Base-by-base conservation (phyloP, 2,888 invertebrate genomes). In the Papilio demoleus region DNA sequence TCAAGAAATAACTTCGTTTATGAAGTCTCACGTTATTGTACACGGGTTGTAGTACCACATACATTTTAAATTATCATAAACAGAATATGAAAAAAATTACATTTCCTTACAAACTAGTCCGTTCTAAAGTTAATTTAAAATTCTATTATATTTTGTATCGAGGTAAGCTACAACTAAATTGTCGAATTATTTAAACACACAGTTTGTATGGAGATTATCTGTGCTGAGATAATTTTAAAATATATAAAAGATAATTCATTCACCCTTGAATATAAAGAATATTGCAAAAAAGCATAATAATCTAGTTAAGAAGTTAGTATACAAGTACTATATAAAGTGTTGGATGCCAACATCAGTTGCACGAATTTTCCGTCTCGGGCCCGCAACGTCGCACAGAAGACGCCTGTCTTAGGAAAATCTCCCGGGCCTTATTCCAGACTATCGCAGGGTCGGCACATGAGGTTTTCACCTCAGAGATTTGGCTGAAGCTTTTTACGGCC, bases 51-150 rank as follows among this genome's bases (percentile, higher is more conserved):
- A 50, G 27, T 31, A 53, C n/a, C n/a, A 1, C 27, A 27, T 14
- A 6, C 31, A 31, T n/a, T 22, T n/a, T 27, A 5, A 14, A 27
- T 50, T n/a, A 31, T 27, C 27, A 53, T 53, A 31, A 1, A 27
- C 24, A 27, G 50, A 6, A 5, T 22, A 27, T 50, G n/a, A n/a
- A n/a, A 5, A 50, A 50, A 50, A 27, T 24, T 14, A 31, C 27
- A 53, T 53, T 53, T 50, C 27, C 24, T 27, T 27, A 27, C 27
- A 53, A 27, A 24, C 50, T 27, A 53, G 27, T 31, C 53, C 3
- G 27, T 53, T n/a, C 31, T n/a, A 3, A 24, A n/a, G n/a, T 53
- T n/a, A 27, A 53, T 53, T n/a, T 53, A 31, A 53, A 53, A 53
- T 53, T 31, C 31, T 31, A 53, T 31, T n/a, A n/a, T n/a, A 27